These are phyloP conservation scores for Drepanosiphum platanoidis DNA, from an alignment of 2,888 invertebrate genomes.

Conservation along the genomic window DNA sequence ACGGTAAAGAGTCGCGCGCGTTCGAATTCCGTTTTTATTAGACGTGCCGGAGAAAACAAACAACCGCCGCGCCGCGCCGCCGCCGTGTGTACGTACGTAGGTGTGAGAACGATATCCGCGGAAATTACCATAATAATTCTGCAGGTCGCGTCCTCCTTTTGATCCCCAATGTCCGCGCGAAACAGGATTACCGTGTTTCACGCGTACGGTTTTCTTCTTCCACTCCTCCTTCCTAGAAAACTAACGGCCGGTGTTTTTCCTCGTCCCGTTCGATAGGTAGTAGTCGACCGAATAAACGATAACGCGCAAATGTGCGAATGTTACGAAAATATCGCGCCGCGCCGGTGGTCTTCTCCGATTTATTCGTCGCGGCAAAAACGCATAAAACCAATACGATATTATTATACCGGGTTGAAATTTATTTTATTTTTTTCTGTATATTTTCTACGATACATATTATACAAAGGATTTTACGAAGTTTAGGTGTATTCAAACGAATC, in stretches of 20 bases:
- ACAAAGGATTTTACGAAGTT: too few relatives aligned
- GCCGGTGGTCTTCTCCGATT: too few relatives aligned
- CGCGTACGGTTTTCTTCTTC: neutral
- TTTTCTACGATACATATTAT: too few relatives aligned
- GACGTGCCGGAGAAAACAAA: neutral
- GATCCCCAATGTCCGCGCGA: conserved; percentile 31
- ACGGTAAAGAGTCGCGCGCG: conserved; percentile 1
- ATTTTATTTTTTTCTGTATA: too few relatives aligned
- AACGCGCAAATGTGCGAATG: too few relatives aligned
- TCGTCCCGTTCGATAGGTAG: neutral
- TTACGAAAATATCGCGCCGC: too few relatives aligned
- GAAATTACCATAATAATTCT: conserved; percentile 37
- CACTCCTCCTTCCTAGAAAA: conserved; percentile 26
- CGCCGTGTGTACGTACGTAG: too few relatives aligned
- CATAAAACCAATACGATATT: too few relatives aligned
- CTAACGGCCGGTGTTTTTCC: neutral
- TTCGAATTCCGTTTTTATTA: conserved; percentile 27
- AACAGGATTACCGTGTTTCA: conserved; percentile 1
- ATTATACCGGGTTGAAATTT: too few relatives aligned
- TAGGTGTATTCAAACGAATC: too few relatives aligned
- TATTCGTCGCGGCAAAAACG: too few relatives aligned
- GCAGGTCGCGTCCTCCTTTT: conserved; percentile 17
- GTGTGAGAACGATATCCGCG: neutral
- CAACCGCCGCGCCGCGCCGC: too few relatives aligned
- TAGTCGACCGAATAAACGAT: neutral